Percentiles rank a stretch among this genome's conserved stretches.
These are phyloP conservation scores for Drosophila ezoana DNA, from an alignment of 2,888 invertebrate genomes.

Conservation along the genomic window DNA sequence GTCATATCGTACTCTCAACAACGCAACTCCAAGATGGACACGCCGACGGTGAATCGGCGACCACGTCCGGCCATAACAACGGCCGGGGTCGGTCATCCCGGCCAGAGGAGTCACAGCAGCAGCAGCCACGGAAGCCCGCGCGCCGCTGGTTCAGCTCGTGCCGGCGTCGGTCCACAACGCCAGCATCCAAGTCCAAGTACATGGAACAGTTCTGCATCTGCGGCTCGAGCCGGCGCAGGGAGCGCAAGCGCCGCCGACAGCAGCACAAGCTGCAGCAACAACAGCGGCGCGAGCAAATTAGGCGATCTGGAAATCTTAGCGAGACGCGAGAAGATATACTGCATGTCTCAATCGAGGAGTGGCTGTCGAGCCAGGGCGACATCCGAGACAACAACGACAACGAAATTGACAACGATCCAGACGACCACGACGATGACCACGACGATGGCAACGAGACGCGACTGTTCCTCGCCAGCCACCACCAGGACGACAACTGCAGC, in stretches of 20 bases:
- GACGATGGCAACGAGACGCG: constrained; percentile 56
- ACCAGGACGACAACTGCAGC: constrained; percentile 55
- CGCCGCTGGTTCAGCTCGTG: constrained; percentile 79
- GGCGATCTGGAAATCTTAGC: constrained; percentile 89
- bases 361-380: constrained; percentile 84
- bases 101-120: constrained; percentile 67
- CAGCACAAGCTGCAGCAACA: constrained; percentile 82
- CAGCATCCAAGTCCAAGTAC: constrained; percentile 86
- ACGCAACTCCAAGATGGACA: constrained; percentile 86
- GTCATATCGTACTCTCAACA: constrained; percentile 85
- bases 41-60: constrained; percentile 85
- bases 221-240: constrained; percentile 85
- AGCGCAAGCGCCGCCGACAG: constrained; percentile 80
- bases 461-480: constrained; percentile 65
- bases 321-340: constrained; percentile 85
- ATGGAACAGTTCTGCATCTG: constrained; percentile 90
- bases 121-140: constrained; percentile 67
- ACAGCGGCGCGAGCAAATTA: constrained; percentile 85
- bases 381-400: constrained; percentile 67
- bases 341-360: constrained; percentile 86
- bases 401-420: constrained; percentile 59
- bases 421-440: constrained; percentile 46
- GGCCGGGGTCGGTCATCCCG: constrained; percentile 26
- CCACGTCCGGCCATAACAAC: constrained; percentile 74
- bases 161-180: constrained; percentile 79